Percentiles rank a stretch among this genome's conserved stretches.
Evolutionary conservation across 2,888 invertebrate genomes (phyloP).

Genomic region (Argyresthia albistria): DNA sequence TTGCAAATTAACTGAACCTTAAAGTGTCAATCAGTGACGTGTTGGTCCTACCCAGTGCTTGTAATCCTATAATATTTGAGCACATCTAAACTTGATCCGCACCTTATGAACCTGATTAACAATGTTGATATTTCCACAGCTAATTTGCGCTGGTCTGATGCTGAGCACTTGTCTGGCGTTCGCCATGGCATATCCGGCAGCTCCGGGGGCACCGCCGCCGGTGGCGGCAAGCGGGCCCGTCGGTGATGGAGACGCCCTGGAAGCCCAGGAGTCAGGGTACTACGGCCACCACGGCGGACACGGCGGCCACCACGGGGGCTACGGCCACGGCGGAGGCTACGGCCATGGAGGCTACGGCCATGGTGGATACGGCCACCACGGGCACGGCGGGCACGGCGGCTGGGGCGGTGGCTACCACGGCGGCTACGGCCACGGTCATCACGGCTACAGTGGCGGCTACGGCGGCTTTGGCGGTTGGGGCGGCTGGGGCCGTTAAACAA

Average conservation of each 20-base stretch:
- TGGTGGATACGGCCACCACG: slow-evolving; percentile 2
- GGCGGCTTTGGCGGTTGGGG: slow-evolving; percentile 3
- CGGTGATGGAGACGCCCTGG: slow-evolving; percentile 5
- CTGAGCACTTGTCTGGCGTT: slow-evolving; percentile 34
- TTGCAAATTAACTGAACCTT: too few species aligned
- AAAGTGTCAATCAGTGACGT: too few species aligned
- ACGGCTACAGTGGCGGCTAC: slow-evolving; percentile 5
- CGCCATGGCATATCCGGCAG: slow-evolving; percentile 19
- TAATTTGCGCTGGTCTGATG: slow-evolving; percentile 26
- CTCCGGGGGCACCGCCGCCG: slow-evolving; percentile 7
- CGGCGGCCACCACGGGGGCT: slow-evolving; percentile 7
- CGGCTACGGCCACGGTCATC: slow-evolving; percentile 4
- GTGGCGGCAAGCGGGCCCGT: slow-evolving; percentile 7
- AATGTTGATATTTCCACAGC: slow-evolving; percentile 20
- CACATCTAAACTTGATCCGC: too few species aligned
- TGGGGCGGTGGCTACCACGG: slow-evolving; percentile 2
- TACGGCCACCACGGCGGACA: slow-evolving; percentile 1
- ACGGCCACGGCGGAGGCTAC: slow-evolving; percentile 4
- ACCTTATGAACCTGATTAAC: too few species aligned
- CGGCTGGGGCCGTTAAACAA: not conserved
- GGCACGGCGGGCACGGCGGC: slow-evolving; percentile 1
- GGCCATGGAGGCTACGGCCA: slow-evolving; percentile 6
- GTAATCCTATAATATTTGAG: too few species aligned
- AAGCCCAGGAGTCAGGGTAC: slow-evolving; percentile 17
- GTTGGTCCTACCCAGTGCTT: too few species aligned